Evolutionary conservation across 2,113 vertebrate genomes (phyloP), one percentile per base, ranked within the genome.

Genomic region (Calonectris borealis): DNA sequence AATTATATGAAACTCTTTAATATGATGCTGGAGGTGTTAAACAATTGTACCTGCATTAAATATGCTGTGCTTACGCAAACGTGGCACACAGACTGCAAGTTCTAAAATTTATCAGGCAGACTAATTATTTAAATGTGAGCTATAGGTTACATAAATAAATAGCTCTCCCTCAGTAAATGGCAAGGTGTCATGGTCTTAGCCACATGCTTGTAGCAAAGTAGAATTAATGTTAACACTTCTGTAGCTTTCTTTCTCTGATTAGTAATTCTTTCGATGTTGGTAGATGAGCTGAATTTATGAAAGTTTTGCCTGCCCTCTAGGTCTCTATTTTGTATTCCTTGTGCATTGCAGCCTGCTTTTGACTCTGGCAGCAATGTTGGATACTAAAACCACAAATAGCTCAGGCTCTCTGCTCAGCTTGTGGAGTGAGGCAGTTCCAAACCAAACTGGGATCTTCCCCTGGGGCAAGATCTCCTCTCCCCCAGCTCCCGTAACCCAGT

Each of bases 101-200:
- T 96, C 81, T 94, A 85, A 97, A 95, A 96, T 93, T 94, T 92
- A 95, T 79, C 68, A 86, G 91, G 94, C 86, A 95, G 93, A 88
- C 95, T 98, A 96, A 98, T 98, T 98, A 98, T 96, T 95, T 96
- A 97, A 97, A 97, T 92, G 93, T 90, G 91, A 98, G 94, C 81
- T 92, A 84, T 91, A 96, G 96, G 96, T 97, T 96, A 87, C 92
- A 95, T 92, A 97, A 96, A 97, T 96, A 97, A 98, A 98, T 96
- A 97, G 91, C 95, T 97, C 68, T 69, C 93, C 68, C 89, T 96
- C 94, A 89, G 55, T 95, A 97, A 97, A 96, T 62, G 69, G 87
- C 62, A 75, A 93, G 87, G 73, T 96, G 93, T 97, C 84, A 71
- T 26, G 31, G 80, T 89, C 84, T 96, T 97, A 97, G 81, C 93